Conservation (phyloP, 2,113 vertebrate species). For the Thamnaconus septentrionalis region DNA sequence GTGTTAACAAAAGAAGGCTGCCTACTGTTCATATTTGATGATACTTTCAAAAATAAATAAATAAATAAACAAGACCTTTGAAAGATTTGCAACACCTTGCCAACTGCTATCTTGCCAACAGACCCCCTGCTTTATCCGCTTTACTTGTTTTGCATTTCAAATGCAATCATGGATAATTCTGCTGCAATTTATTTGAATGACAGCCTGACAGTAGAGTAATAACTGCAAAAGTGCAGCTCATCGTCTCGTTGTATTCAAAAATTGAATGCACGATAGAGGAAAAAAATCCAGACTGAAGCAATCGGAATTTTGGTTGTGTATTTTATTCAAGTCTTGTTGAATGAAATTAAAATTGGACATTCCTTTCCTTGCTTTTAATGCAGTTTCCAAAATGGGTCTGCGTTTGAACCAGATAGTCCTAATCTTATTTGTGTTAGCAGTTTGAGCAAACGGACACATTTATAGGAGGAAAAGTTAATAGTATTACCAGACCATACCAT, state of each 20-base stretch:
- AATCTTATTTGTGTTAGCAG: too few species aligned
- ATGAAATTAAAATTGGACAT: too few species aligned
- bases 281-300: too few species aligned
- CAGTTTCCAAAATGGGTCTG: too few species aligned
- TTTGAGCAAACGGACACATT: too few species aligned
- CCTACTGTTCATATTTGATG: conserved; percentile 21
- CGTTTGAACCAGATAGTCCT: too few species aligned
- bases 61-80: not conserved
- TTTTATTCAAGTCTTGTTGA: too few species aligned
- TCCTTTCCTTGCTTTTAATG: too few species aligned
- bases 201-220: conserved; percentile 55
- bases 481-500: too few species aligned
- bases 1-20: conserved; percentile 19
- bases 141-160: conserved; percentile 72
- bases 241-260: conserved; percentile 30
- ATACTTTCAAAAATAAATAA: not conserved
- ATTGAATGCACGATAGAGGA: not conserved
- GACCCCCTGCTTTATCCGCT: conserved; percentile 34
- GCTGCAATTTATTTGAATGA: conserved; percentile 66
- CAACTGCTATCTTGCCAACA: conserved; percentile 30
- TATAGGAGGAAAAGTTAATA: too few species aligned
- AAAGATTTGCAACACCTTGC: conserved; percentile 35
- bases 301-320: too few species aligned
- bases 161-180: conserved; percentile 74
- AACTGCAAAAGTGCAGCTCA: conserved; percentile 47